Base-by-base conservation (phyloP, 2,888 invertebrate genomes). In the Lasius platythorax region DNA sequence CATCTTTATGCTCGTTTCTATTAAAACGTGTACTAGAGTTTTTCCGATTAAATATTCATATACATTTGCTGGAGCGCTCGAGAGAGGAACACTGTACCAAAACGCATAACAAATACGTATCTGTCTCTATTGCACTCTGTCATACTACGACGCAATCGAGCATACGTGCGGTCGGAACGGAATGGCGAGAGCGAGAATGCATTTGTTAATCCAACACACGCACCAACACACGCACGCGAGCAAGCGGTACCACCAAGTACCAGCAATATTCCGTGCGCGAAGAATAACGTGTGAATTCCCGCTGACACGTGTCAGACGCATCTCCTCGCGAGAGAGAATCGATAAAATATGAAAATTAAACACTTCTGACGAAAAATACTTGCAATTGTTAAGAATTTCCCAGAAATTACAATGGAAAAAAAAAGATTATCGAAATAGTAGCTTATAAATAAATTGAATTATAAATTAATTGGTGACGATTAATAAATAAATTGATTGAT, bases 221-320 rank as follows among this genome's bases (percentile, higher is more conserved):
- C 72, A 70, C 40, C 56, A 58, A 78, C 73, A 84, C 87, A 87
- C 84, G 85, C 82, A 84, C 85, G 84, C 75, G 76, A 33, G 33
- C 28, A 56, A 61, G 82, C 86, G 89, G 90, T 90, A 90, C 90
- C 90, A 90, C 40, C 84, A 79, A 89, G 90, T 89, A 90, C 90
- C 89, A 90, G 86, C 79, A 67, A 75, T 79, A 70, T 82, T 82
- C 87, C 74, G 83, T 68, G 74, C 37, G 33, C 67, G 15, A 67
- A 58, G 81, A 75, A 70, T 37, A 68, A 46, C 63, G 61, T 43
- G 61, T 63, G 53, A 70, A 76, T 82, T 66, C 64, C 53, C 63
- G 53, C 28, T 33, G 37, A 43, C 72, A 78, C 58, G 79, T 61
- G 46, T 33, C 58, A 72, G n/a, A 30, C 58, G 56, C 56, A 40